Evolutionary conservation across 2,888 invertebrate species (phyloP), one percentile per base, ranked within the genome.

Genomic region (Melanchra persicariae): DNA sequence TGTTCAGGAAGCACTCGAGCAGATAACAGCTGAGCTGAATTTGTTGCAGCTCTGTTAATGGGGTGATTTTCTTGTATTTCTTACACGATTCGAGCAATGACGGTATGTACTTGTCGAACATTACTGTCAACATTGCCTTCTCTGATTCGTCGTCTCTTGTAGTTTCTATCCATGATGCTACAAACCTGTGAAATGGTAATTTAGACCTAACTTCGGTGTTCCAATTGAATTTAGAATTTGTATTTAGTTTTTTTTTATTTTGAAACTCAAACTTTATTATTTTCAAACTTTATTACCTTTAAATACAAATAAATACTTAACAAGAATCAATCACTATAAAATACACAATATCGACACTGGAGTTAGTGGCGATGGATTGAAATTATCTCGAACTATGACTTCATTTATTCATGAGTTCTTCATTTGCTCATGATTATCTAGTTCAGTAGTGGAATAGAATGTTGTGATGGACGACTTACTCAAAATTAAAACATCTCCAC

Each of bases 51-150:
- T 99, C 99, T 0, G 98, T 98, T 26, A 99, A 97, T 0, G 99
- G 99, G 0, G 99, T 99, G 66, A 99, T 98, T 87, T 98, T 98
- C 92, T 99, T 99, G 90, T 99, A 98, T 87, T 97, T 97, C 65
- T 96, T 96, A 80, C 97, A 97, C 0, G 97, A 97, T 74, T 99
- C 99, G 68, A 99, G 93, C 77, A 98, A 96, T 0, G 97, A 95
- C 0, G 99, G 99, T 52, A 99, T 97, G 90, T 99, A 99, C 90
- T 99, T 99, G 89, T 99, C 99, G 90, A 99, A 99, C 65, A 99
- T 96, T 22, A 99, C 97, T 52, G 97, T 97, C 67, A 99, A 94
- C 91, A 98, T 98, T 1, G 98, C 97, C 85, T 97, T 97, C 90
- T 98, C 98, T 0, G 97, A 96, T 74, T 97, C 96, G 74, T 97